These are phyloP conservation scores for Caenorhabditis zanzibari DNA, from an alignment of 2,888 invertebrate genomes.

Conservation along the genomic window DNA sequence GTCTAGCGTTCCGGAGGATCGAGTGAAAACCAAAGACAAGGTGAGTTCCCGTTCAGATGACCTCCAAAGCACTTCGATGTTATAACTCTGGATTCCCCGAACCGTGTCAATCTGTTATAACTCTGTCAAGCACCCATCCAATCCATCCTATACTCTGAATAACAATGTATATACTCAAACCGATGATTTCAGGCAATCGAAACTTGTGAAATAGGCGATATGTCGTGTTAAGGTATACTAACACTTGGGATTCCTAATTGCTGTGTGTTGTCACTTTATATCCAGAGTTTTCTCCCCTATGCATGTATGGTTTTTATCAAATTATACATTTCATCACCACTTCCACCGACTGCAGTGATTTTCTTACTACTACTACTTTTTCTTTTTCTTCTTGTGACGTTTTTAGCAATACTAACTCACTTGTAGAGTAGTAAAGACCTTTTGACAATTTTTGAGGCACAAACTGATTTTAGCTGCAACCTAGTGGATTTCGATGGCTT, in stretches of 20 bases:
- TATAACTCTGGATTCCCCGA: constrained; percentile 36
- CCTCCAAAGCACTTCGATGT: constrained; percentile 20
- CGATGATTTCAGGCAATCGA: constrained; percentile 57
- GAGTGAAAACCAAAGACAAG: constrained; percentile 54
- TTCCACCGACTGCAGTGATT: constrained; percentile 28
- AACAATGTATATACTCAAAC: constrained; percentile 16
- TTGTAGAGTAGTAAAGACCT: not conserved
- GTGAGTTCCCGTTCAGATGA: constrained; percentile 40
- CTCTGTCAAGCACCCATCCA: constrained; percentile 38
- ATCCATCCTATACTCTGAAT: not conserved
- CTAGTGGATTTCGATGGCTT: not conserved
- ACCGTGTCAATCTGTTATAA: constrained; percentile 42
- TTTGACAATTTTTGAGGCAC: not conserved
- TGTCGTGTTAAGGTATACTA: constrained; percentile 71
- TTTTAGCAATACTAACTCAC: constrained; percentile 16
- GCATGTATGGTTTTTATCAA: constrained; percentile 22
- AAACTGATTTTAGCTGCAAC: constrained; percentile 25
- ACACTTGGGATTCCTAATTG: constrained; percentile 48
- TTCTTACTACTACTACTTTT: constrained; percentile 1
- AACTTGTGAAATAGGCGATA: constrained; percentile 70
- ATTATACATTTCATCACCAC: not conserved
- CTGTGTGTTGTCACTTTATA: constrained; percentile 44
- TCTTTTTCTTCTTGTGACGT: constrained; percentile 5
- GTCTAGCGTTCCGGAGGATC: constrained; percentile 56
- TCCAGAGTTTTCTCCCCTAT: not conserved